Base-by-base conservation (phyloP, 1,140 invertebrate genomes). In the Zaprionus tsacasi region DNA sequence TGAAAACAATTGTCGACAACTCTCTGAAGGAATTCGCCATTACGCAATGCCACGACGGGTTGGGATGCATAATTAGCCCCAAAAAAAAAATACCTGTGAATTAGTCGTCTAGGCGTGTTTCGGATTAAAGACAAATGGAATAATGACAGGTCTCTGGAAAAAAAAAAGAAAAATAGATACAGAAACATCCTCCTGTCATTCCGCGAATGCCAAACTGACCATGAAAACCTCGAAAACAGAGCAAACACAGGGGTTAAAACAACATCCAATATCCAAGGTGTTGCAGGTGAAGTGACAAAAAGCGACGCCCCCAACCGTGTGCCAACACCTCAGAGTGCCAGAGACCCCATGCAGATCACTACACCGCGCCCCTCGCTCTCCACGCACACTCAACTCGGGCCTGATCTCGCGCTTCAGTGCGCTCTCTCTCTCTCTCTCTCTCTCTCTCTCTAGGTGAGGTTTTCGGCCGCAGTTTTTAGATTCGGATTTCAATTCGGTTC, bases 251-350 rank as follows among this genome's bases (percentile, higher is more conserved):
- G 56, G 60, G 13, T 65, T 54, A 64, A 21, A n/a, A n/a, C n/a
- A 21, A 21, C 21, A 15, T 30, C 60, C 38, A 57, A 70, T 75
- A 73, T 36, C 85, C 78, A 89, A 90, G 85, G 85, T 85, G 81
- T 85, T 81, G 78, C 86, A 89, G 86, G 64, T 83, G 60, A 81
- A 89, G 85, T 89, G 85, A 89, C 85, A 89, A 85, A 89, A 89
- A 89, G 68, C 85, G 80, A 73, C 52, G 30, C 27, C 54, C 30
- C n/a, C 8, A 5, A 5, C 6, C 30, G 21, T 55, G 50, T 64
- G 48, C 17, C 59, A 45, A 50, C 85, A 82, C 79, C 79, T 73
- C 75, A 65, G 21, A 21, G 21, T 21, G 45, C 68, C 57, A 72
- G 70, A 72, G 66, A 68, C 68, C 79, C 74, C 54, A 43, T 36